A percentile compares a stretch with the other conserved stretches of the same genome.
phyloP scores from a whole-genome alignment of 2,113 vertebrate genomes.

The Microcebus jonahi region DNA sequence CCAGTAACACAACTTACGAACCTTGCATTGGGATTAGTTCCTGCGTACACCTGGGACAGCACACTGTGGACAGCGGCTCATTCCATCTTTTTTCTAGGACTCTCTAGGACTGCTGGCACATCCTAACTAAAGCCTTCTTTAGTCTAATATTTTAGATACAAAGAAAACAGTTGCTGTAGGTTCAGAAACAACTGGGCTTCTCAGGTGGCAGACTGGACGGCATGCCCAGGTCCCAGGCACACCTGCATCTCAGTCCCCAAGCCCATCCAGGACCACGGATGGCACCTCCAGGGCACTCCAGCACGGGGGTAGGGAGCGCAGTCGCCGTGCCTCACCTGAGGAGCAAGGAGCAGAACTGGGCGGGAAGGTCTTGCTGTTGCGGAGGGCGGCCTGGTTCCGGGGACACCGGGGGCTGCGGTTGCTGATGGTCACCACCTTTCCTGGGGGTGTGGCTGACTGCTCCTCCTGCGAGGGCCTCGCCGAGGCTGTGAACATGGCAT shows the following conservation, averaged over 20 bases:
- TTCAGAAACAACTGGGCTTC: background rate
- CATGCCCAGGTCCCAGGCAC: background rate
- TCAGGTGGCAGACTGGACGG: background rate
- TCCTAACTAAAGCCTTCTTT: background rate
- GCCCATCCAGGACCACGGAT: fast-evolving
- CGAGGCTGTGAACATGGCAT: conserved; percentile 89
- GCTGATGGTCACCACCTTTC: conserved; percentile 88
- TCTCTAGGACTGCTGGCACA: background rate
- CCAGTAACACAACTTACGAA: background rate
- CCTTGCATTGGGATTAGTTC: background rate
- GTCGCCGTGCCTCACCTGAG: conserved; percentile 78
- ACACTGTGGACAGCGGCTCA: background rate
- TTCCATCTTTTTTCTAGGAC: background rate
- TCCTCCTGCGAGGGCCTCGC: conserved; percentile 92
- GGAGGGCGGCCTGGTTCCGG: conserved; percentile 89
- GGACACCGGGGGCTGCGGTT: conserved; percentile 92
- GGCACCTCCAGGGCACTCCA: background rate
- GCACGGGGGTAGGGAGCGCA: background rate
- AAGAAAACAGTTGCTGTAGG: background rate
- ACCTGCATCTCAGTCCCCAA: fast-evolving
- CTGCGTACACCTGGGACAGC: background rate
- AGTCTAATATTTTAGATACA: background rate
- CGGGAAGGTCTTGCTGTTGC: conserved; percentile 87
- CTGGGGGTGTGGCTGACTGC: conserved; percentile 90
- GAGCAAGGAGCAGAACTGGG: conserved; percentile 81